Evolutionary conservation across 2,797 vertebrate species (phyloP), one percentile per base, ranked within the genome.

Genomic region (Sarcoramphus papa): DNA sequence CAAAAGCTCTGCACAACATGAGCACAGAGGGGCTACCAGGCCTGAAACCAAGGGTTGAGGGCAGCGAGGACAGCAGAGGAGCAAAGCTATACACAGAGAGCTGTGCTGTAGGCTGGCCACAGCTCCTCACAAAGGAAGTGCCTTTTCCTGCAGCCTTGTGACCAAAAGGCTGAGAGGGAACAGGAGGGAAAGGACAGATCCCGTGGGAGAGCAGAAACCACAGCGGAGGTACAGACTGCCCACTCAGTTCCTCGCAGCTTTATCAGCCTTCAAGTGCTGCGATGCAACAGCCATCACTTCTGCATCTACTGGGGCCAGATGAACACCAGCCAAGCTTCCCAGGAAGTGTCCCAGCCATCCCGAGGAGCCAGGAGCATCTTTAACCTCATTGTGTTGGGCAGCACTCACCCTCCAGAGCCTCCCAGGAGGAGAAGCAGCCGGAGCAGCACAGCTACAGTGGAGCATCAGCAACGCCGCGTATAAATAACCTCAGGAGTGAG

Each of bases 291-390:
- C 64, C 88, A 48, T 33, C 93, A 14, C 88, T 69, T 67, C 68
- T 64, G 79, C 41, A 45, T 69, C 88, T 93, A 73, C 80, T 33
- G 74, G 16, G 87, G 93, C 77, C 88, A 82, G 67, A 87, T 25
- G 70, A 95, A 85, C 60, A 56, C 35, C 60, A 64, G 93, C 80
- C 96, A 96, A 79, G 24, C 67, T 95, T 86, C 85, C 67, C 85
- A 93, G 95, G 90, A 95, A 93, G 83, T 6, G 27, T 74, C 64
- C 63, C 88, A 95, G 88, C 90, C 92, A 57, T 37, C 56, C 88
- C 2, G 1, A 60, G 65, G 74, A 96, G 91, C 74, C 37, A 28
- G 63, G 51, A 91, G 45, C 88, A 94, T 93, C 96, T 91, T 82
- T 82, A 94, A 82, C 88, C 90, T 90, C 74, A 3, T 22, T 15